Evolutionary conservation across 2,797 vertebrate species (phyloP).

Genomic region (Poeciliopsis presidionis): DNA sequence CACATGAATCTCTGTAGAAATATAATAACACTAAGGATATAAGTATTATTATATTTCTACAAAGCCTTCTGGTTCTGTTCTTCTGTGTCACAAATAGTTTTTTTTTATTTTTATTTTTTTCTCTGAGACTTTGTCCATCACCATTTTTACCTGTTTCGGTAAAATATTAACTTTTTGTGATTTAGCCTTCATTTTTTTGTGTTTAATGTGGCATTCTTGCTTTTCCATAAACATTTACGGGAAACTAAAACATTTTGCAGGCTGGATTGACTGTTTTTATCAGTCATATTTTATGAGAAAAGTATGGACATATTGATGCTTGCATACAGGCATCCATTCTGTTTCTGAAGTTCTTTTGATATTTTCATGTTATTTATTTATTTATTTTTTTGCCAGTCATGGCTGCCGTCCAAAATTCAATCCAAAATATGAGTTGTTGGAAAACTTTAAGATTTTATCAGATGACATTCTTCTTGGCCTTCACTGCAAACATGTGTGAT

Average conservation of each 20-base stretch:
- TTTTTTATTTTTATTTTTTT: background rate
- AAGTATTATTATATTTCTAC: no score
- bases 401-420: conserved; percentile 36
- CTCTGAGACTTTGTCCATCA: background rate
- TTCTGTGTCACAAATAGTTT: background rate
- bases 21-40: background rate
- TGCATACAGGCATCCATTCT: background rate
- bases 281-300: background rate
- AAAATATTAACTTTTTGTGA: background rate
- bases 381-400: conserved; percentile 5
- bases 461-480: conserved; percentile 52
- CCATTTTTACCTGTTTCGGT: background rate
- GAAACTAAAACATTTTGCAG: background rate
- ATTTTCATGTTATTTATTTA: conserved; percentile 1
- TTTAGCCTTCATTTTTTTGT: background rate
- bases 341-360: conserved; percentile 26
- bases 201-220: background rate
- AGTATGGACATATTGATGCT: background rate
- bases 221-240: background rate
- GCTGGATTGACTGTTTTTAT: background rate
- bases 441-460: conserved; percentile 55
- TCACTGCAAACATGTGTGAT: conserved; percentile 66
- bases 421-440: conserved; percentile 24
- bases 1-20: conserved; percentile 34
- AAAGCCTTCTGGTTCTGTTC: conserved; percentile 23